Percentiles rank a stretch among this genome's conserved stretches.
These are phyloP conservation scores for Camponotus vicinus DNA, from an alignment of 1,140 invertebrate species.

Conservation along the genomic window DNA sequence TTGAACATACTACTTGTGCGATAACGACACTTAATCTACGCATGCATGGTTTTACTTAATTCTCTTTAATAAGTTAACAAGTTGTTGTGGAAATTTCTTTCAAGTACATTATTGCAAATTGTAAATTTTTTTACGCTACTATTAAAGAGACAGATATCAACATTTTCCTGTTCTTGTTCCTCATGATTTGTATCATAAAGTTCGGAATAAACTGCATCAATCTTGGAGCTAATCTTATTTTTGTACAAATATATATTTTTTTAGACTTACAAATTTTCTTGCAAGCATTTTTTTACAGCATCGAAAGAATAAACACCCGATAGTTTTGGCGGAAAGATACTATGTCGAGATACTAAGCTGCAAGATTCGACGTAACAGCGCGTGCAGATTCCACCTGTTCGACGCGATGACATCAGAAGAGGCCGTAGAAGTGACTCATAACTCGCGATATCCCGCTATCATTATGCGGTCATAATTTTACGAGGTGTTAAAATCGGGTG, in stretches of 20 bases:
- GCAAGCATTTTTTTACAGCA: not conserved
- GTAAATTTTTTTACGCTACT: not conserved
- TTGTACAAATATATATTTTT: not conserved
- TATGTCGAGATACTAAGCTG: constrained; percentile 18
- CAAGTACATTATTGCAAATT: not conserved
- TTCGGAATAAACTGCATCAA: not conserved
- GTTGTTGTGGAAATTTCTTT: too few relatives aligned
- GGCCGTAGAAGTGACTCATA: constrained; percentile 59
- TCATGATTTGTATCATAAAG: not conserved
- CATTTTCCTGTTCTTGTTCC: not conserved
- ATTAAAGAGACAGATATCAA: not conserved
- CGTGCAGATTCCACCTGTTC: constrained; percentile 52
- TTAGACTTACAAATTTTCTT: not conserved
- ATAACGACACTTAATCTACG: not conserved
- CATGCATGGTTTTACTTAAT: not conserved
- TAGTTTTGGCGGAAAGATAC: not conserved
- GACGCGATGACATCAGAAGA: constrained; percentile 54
- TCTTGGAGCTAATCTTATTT: not conserved
- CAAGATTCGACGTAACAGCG: constrained; percentile 22
- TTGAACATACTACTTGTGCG: constrained; percentile 1
- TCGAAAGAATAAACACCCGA: not conserved
- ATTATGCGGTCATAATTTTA: constrained; percentile 76
- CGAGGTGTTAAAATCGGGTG: constrained; percentile 76
- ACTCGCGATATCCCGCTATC: constrained; percentile 60
- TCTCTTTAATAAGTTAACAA: constrained; percentile 12